Percentiles rank a stretch among this genome's conserved stretches.
These are phyloP conservation scores for Cotesia chilonis DNA, from an alignment of 1,140 invertebrate genomes.

Conservation along the genomic window DNA sequence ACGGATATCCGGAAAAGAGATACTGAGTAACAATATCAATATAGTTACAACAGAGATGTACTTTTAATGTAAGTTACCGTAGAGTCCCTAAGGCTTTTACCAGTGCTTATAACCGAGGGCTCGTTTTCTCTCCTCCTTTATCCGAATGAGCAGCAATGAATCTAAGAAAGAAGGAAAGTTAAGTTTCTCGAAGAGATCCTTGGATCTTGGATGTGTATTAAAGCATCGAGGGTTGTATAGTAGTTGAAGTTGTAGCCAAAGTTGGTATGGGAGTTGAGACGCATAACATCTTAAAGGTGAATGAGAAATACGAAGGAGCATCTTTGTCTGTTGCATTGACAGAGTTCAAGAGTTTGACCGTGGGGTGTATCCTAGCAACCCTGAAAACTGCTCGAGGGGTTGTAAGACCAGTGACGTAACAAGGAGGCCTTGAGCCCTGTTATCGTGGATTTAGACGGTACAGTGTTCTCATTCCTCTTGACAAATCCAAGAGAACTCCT, in stretches of 20 bases:
- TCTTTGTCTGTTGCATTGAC: slow-evolving; percentile 29
- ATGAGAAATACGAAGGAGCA: slow-evolving; percentile 15
- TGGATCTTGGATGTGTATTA: too few species aligned
- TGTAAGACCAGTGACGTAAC: slow-evolving; percentile 49
- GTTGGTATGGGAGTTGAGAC: slow-evolving; percentile 12
- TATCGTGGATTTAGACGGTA: slow-evolving; percentile 22
- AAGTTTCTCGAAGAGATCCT: too few species aligned
- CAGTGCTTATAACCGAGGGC: slow-evolving; percentile 2
- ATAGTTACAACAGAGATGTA: background rate
- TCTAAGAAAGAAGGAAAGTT: background rate
- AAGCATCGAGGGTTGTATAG: background rate
- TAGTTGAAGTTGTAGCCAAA: slow-evolving; percentile 9
- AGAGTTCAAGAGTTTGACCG: slow-evolving; percentile 43
- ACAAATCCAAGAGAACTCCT: slow-evolving; percentile 12
- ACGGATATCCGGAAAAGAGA: slow-evolving; percentile 45
- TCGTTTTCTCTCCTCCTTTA: too few species aligned
- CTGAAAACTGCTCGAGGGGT: slow-evolving; percentile 49
- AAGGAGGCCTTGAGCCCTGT: slow-evolving; percentile 27
- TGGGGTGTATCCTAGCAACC: slow-evolving; percentile 60
- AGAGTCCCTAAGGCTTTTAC: background rate
- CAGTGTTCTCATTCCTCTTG: slow-evolving; percentile 12
- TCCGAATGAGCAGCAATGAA: too few species aligned
- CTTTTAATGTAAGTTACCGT: background rate
- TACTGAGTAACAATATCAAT: background rate
- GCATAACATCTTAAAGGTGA: slow-evolving; percentile 14